A percentile compares a stretch with the other conserved stretches of the same genome.
phyloP scores from a whole-genome alignment of 2,113 vertebrate genomes.

The Cephalopholis sonnerati region DNA sequence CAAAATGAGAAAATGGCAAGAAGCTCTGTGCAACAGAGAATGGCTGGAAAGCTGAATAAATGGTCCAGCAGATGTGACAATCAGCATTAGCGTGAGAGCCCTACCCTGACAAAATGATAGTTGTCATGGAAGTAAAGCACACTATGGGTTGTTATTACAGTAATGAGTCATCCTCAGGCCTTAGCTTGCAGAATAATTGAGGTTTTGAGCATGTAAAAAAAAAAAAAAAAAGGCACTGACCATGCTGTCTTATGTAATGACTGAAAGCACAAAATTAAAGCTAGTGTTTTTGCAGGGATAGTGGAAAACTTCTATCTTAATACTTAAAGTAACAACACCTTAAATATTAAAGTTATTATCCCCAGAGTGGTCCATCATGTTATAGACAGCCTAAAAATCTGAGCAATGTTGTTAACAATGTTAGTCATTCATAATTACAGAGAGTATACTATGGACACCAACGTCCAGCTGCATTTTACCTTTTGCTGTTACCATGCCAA shows the following conservation, averaged over 20 bases:
- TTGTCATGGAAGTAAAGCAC: constrained; percentile 58
- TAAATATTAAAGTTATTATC: constrained; percentile 23
- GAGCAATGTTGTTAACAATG: too few species aligned
- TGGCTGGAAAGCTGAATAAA: neutral
- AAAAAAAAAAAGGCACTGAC: constrained; percentile 32
- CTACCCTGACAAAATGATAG: constrained; percentile 50
- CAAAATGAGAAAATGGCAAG: neutral
- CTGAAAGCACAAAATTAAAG: constrained; percentile 44
- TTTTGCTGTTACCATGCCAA: too few species aligned
- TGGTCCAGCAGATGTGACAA: neutral
- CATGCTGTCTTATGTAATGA: constrained; percentile 49
- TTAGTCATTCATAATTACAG: too few species aligned
- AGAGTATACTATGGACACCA: neutral
- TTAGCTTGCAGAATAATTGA: constrained; percentile 43
- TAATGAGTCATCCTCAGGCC: constrained; percentile 50
- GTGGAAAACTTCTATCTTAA: constrained; percentile 1
- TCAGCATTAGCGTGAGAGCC: constrained; percentile 38
- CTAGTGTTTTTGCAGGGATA: constrained; percentile 16
- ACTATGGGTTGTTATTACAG: constrained; percentile 47
- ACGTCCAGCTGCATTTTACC: too few species aligned
- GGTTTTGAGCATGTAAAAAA: constrained; percentile 35
- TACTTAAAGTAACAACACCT: constrained; percentile 19
- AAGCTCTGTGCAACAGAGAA: neutral
- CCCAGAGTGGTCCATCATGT: neutral
- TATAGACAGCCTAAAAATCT: neutral